These are phyloP conservation scores for Denticeps clupeoides DNA, from an alignment of 2,797 vertebrate genomes.

Conservation along the genomic window DNA sequence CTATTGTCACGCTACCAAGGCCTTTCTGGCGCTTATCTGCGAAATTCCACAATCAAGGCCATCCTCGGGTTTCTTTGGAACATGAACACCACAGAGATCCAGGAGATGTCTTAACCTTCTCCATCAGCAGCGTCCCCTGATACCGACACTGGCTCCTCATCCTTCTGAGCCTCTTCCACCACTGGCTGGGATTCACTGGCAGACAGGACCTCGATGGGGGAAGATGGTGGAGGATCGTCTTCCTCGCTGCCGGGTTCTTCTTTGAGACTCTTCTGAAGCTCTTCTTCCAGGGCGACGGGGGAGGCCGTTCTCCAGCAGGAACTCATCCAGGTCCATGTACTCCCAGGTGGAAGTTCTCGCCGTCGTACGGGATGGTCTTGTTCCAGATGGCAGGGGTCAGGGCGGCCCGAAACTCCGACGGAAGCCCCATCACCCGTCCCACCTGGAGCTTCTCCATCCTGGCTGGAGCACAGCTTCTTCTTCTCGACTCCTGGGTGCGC, in stretches of 20 bases:
- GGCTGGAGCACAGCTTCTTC: slow-evolving; percentile 52
- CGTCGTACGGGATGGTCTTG: slow-evolving; percentile 95
- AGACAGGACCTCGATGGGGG: no score
- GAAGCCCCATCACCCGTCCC: slow-evolving; percentile 19
- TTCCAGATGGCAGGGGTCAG: slow-evolving; percentile 95
- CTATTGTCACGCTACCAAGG: no score
- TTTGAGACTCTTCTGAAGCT: slow-evolving; percentile 50
- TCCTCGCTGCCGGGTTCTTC: slow-evolving; percentile 59
- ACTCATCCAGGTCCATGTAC: slow-evolving; percentile 98
- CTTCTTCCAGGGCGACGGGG: slow-evolving; percentile 71
- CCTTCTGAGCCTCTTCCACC: no score
- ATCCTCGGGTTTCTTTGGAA: no score
- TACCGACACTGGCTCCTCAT: no score
- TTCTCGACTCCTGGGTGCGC: slow-evolving; percentile 54
- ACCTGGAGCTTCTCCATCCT: slow-evolving; percentile 40
- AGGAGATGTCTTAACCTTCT: no score
- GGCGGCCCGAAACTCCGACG: slow-evolving; percentile 77
- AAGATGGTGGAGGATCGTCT: slow-evolving; percentile 40
- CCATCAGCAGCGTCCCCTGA: no score
- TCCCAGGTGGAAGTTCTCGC: slow-evolving; percentile 95
- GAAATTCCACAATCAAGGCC: no score
- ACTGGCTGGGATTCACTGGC: no score
- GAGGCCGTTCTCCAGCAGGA: slow-evolving; percentile 92
- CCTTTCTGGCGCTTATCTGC: no score
- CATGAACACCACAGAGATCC: no score